Evolutionary conservation across 2,797 vertebrate species (phyloP), one percentile per base, ranked within the genome.

Genomic region (Anguilla megastoma): DNA sequence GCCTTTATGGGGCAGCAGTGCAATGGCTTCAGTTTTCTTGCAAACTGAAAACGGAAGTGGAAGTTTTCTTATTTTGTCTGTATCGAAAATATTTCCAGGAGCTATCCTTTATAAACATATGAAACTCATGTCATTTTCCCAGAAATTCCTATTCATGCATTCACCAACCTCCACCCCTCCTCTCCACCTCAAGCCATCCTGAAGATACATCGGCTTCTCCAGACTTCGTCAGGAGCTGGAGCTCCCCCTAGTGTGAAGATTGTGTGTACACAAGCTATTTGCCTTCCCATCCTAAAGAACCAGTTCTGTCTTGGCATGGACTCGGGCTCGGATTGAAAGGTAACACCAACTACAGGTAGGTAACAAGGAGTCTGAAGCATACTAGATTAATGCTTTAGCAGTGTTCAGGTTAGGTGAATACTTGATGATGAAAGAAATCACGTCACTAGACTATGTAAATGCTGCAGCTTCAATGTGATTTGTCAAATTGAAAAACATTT

Each of bases 191-290:
- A 36, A 45, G 86, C 33, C 8, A 24, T 60, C 30, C 45, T 48
- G 36, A 24, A 52, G n/a, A 63, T 30, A 36, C 82, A 89, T 71
- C n/a, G 30, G 36, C 45, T 60, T 30, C 16, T n/a, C 50, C 30
- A 33, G 9, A 33, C 24, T 54, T 76, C 86, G 79, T 50, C 54
- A 84, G 88, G 88, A 18, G 1, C 27, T 48, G 21, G 86, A 87
- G 88, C 88, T 89, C 88, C 88, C 69, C 86, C 58, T 85, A 85
- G 83, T 89, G 88, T 52, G n/a, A 4, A n/a, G 48, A 52, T 30
- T 54, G 6, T 85, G 52, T 18, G 24, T 21, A 50, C 41, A 27
- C 45, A 74, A 74, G 41, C 0, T 48, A 50, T 82, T 50, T 27
- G 9, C 56, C 33, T 45, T 18, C 54, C 27, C 8, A 12, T 21